phyloP scores from a whole-genome alignment of 2,113 vertebrate genomes.

The Pachyramphus minor region DNA sequence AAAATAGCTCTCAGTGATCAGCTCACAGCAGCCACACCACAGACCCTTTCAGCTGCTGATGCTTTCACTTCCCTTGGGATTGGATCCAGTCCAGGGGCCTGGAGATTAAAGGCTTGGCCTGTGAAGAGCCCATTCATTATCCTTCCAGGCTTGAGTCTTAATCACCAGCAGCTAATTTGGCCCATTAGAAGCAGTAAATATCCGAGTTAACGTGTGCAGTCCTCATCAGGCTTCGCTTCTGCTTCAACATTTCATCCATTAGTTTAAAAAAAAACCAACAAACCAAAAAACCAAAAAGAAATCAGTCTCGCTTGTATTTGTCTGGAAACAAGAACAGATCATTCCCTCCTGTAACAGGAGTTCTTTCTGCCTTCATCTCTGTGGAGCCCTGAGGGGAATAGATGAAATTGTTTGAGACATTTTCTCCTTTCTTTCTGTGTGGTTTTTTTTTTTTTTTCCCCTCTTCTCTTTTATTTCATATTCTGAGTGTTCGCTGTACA shows the following conservation, averaged over 20 bases:
- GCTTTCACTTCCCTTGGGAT: not conserved
- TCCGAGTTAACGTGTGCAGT: accelerated
- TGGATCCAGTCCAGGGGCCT: not conserved
- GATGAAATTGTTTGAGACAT: not conserved
- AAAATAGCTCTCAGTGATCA: not conserved
- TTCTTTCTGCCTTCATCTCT: not conserved
- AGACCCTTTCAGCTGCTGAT: not conserved
- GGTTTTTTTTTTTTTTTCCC: too few relatives aligned
- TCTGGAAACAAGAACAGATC: not conserved
- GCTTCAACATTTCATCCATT: not conserved
- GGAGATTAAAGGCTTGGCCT: not conserved
- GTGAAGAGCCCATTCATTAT: not conserved
- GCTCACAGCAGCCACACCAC: not conserved
- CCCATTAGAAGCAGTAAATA: not conserved
- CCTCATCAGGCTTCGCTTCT: not conserved
- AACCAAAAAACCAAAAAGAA: not conserved
- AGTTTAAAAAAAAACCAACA: not conserved
- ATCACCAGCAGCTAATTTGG: not conserved
- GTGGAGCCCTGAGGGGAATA: not conserved
- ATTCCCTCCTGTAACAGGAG: not conserved
- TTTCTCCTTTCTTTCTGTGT: not conserved
- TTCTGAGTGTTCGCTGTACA: not conserved
- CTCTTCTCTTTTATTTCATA: not conserved
- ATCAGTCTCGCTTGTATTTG: not conserved
- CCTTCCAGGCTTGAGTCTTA: not conserved